Evolutionary conservation across 2,888 invertebrate species (phyloP).

Genomic region (Drosophila mayaguana): DNA sequence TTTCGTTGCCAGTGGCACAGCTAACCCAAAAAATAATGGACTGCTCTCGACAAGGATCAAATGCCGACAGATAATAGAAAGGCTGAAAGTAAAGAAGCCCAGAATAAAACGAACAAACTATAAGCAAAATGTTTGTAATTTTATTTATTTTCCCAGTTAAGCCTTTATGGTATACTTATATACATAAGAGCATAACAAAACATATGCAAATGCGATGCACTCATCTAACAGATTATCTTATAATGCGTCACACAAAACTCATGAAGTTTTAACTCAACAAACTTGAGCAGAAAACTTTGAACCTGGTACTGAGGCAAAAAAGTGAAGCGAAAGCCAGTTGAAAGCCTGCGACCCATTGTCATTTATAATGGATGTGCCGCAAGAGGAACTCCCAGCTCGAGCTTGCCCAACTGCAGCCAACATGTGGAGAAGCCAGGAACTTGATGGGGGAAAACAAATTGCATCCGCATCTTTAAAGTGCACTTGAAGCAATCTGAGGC

Average conservation of each 20-base stretch:
- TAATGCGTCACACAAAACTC: slow-evolving; percentile 21
- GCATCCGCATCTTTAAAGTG: slow-evolving; percentile 47
- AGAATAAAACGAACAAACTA: not conserved
- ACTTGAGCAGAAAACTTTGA: slow-evolving; percentile 25
- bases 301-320: slow-evolving; percentile 4
- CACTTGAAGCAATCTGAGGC: slow-evolving; percentile 25
- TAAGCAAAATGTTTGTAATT: no score
- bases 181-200: not conserved
- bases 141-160: no score
- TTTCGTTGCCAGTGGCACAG: not conserved
- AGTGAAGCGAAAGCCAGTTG: slow-evolving; percentile 12
- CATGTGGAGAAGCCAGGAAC: slow-evolving; percentile 6
- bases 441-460: slow-evolving; percentile 23
- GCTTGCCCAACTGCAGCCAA: slow-evolving; percentile 42
- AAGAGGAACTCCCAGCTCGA: slow-evolving; percentile 22
- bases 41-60: slow-evolving; percentile 50
- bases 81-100: not conserved
- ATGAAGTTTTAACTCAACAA: slow-evolving; percentile 23
- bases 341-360: slow-evolving; percentile 36
- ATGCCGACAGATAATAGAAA: slow-evolving; percentile 14
- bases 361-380: slow-evolving; percentile 51
- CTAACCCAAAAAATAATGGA: slow-evolving; percentile 25
- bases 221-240: slow-evolving; percentile 18
- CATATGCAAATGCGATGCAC: not conserved
- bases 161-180: no score